Evolutionary conservation across 1,140 invertebrate genomes (phyloP).

Genomic region (Megalopta genalis): DNA sequence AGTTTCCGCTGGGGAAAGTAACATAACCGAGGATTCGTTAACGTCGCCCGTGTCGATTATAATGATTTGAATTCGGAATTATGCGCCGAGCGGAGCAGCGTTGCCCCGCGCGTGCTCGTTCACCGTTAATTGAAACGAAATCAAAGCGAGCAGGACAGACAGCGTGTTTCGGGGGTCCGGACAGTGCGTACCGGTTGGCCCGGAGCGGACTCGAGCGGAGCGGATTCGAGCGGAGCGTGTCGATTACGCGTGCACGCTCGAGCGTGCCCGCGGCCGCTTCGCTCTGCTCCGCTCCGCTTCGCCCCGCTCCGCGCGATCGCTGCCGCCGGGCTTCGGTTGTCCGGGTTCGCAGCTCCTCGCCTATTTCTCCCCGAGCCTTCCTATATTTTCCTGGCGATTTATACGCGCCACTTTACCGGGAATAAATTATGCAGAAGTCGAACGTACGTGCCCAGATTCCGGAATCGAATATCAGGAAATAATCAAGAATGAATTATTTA

Average conservation of each 20-base stretch:
- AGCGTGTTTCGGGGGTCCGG: background rate
- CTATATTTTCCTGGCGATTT: conserved; percentile 33
- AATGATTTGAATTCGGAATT: too few species aligned
- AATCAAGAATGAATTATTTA: conserved; percentile 62
- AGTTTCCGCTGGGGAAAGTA: too few species aligned
- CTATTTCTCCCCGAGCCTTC: background rate
- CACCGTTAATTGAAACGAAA: conserved; percentile 56
- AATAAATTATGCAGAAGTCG: conserved; percentile 51
- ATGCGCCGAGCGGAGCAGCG: too few species aligned
- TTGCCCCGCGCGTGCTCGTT: conserved; percentile 8
- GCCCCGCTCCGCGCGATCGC: background rate
- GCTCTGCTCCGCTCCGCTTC: too few species aligned
- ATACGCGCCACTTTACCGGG: conserved; percentile 29
- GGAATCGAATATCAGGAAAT: conserved; percentile 55
- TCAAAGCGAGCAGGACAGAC: conserved; percentile 30
- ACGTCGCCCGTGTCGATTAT: too few species aligned
- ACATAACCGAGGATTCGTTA: too few species aligned
- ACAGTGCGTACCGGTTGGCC: conserved; percentile 8
- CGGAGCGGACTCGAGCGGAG: background rate
- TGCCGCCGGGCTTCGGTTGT: too few species aligned
- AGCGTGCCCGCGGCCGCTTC: too few species aligned
- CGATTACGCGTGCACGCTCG: background rate
- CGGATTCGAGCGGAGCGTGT: background rate
- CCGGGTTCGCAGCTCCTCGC: background rate
- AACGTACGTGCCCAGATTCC: conserved; percentile 42